Evolutionary conservation across 2,113 vertebrate genomes (phyloP), one percentile per base, ranked within the genome.

Genomic region (Muscicapa adusta): DNA sequence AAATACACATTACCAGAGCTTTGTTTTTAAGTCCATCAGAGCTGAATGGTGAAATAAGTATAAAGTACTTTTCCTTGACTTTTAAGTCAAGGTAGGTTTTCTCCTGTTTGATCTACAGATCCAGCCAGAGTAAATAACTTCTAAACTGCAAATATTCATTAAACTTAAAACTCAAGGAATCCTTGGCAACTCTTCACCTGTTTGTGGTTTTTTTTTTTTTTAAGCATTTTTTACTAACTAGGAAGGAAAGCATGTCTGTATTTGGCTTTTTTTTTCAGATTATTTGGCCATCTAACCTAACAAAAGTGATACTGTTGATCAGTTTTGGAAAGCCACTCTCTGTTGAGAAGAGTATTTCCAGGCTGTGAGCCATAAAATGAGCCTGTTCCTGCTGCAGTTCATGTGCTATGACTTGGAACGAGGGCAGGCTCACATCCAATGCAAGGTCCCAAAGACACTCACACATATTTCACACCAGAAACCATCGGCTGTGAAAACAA

Each of bases 401-500:
- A 47, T 14, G 26, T 40, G 60, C 83, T 63, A 7, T 29, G 54
- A 78, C 48, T 16, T 60, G 57, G 48, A 91, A 84, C 11, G 5
- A 92, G 84, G 61, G 73, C 82, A 91, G 91, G 82, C 89, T 38
- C 23, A 14, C 50, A 18, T 89, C 88, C 95, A 96, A 15, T 3
- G 22, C 40, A 0, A 9, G 26, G 45, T 83, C 94, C 82, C 83
- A 86, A 34, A 91, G 51, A 88, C 33, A 34, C 79, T 66, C 18
- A 1, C 50, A 6, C 10, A 1, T 10, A 70, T 76, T 91, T 76
- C 72, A 75, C 90, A 70, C 26, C n/a, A 40, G 53, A 91, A 87
- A 6, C 50, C 77, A 71, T 90, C 93, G 77, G 67, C 91, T 96
- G 71, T 58, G 84, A 91, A 91, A 93, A 77, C 90, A 90, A 80